Conservation (phyloP, 2,888 invertebrate species). For the Epirrhoe alternata region DNA sequence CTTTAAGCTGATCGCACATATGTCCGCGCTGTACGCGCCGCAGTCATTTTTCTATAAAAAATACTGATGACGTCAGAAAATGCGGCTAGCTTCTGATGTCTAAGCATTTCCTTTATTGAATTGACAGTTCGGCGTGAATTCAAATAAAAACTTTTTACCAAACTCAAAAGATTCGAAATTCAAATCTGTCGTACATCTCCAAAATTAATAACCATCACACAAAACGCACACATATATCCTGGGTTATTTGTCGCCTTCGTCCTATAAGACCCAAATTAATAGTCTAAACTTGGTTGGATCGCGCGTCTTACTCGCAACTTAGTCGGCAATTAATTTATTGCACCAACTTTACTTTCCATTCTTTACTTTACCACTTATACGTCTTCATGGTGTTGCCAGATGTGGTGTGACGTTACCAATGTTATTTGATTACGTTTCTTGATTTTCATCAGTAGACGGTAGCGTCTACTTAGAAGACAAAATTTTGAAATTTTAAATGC, state of each 20-base stretch:
- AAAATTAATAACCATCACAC: conserved; percentile 46
- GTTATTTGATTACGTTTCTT: not conserved
- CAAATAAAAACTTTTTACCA: not conserved
- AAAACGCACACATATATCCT: conserved; percentile 55
- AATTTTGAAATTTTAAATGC: too few relatives aligned
- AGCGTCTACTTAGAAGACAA: too few relatives aligned
- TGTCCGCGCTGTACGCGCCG: too few relatives aligned
- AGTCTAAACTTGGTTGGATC: conserved; percentile 79
- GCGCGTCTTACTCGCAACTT: conserved; percentile 74
- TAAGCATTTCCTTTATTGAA: too few relatives aligned
- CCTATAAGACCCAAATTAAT: conserved; percentile 81
- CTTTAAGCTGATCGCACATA: too few relatives aligned
- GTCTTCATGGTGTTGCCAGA: conserved; percentile 59
- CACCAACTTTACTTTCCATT: conserved; percentile 81
- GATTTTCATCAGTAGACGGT: too few relatives aligned
- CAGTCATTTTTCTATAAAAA: too few relatives aligned
- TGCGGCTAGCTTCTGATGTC: too few relatives aligned
- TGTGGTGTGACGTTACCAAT: not conserved
- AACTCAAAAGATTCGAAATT: conserved; percentile 1
- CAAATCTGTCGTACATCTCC: conserved; percentile 28
- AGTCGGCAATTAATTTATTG: conserved; percentile 83
- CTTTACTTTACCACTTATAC: conserved; percentile 79
- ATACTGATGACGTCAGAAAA: too few relatives aligned
- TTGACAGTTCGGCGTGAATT: too few relatives aligned
- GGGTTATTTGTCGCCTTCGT: conserved; percentile 72